These are phyloP conservation scores for Enteromius fasciolatus DNA, from an alignment of 2,797 vertebrate species.

Conservation along the genomic window DNA sequence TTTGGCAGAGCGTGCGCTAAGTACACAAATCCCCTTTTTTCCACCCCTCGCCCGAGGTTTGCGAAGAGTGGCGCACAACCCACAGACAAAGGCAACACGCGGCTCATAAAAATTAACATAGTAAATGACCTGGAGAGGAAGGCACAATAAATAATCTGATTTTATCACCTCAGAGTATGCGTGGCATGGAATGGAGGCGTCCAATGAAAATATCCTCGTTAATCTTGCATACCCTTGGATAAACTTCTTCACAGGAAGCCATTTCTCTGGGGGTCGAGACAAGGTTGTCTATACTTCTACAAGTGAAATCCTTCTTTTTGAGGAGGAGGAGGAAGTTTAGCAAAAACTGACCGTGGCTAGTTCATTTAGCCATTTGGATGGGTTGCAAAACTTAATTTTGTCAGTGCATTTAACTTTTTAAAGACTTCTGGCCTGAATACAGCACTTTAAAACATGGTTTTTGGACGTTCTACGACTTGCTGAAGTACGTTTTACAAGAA, in stretches of 20 bases:
- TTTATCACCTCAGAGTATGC: slow-evolving; percentile 84
- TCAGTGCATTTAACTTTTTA: not conserved
- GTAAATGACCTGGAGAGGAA: slow-evolving; percentile 91
- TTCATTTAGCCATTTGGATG: slow-evolving; percentile 66
- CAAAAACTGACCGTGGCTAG: slow-evolving; percentile 74
- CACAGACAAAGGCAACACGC: slow-evolving; percentile 92
- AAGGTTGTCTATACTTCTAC: slow-evolving; percentile 83
- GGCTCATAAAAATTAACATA: slow-evolving; percentile 96
- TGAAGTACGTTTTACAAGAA: not conserved
- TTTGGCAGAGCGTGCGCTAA: slow-evolving; percentile 91
- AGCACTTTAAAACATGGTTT: not conserved
- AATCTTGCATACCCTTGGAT: slow-evolving; percentile 84
- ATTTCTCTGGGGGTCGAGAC: slow-evolving; percentile 86
- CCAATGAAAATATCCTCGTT: slow-evolving; percentile 91
- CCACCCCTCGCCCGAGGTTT: slow-evolving; percentile 83
- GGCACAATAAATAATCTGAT: slow-evolving; percentile 92
- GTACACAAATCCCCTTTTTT: slow-evolving; percentile 89
- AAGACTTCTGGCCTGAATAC: not conserved
- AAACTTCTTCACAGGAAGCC: slow-evolving; percentile 90
- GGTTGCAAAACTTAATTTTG: not conserved
- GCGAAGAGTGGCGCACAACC: slow-evolving; percentile 86
- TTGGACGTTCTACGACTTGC: not conserved
- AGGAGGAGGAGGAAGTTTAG: slow-evolving; percentile 68
- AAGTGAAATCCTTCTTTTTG: slow-evolving; percentile 66
- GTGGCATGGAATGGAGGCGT: slow-evolving; percentile 76